These are phyloP conservation scores for Masticophis lateralis DNA, from an alignment of 2,797 vertebrate species.

Conservation along the genomic window DNA sequence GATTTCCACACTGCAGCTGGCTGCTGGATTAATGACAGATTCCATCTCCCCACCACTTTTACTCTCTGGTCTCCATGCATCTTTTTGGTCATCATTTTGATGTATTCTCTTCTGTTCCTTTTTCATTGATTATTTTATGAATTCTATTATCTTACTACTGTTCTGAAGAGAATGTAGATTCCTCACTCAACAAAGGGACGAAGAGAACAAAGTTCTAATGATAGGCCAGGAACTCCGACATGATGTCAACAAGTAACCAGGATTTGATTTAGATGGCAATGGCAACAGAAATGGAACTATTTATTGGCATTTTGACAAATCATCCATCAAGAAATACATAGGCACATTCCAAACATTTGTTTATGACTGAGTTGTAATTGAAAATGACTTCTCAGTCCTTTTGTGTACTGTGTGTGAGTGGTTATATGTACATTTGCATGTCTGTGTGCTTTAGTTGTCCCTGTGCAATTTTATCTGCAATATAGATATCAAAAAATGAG, in stretches of 20 bases:
- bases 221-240: too few relatives aligned
- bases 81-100: not conserved
- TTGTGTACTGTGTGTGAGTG: not conserved
- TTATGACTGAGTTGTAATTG: not conserved
- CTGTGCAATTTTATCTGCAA: not conserved
- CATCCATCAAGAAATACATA: not conserved
- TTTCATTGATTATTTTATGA: not conserved
- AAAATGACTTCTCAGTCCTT: not conserved
- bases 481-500: not conserved
- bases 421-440: not conserved
- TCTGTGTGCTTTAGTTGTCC: not conserved
- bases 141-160: not conserved
- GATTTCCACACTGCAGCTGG: not conserved
- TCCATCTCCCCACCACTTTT: not conserved
- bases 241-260: not conserved
- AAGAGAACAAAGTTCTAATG: not conserved
- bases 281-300: not conserved
- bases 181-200: not conserved
- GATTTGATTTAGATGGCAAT: not conserved
- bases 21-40: not conserved
- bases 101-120: not conserved
- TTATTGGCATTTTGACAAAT: not conserved
- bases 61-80: not conserved
- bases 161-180: not conserved
- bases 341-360: not conserved